These are phyloP conservation scores for Halichondria panicea DNA, from an alignment of 37 sponge, comb jelly and placozoan genomes.

Conservation along the genomic window DNA sequence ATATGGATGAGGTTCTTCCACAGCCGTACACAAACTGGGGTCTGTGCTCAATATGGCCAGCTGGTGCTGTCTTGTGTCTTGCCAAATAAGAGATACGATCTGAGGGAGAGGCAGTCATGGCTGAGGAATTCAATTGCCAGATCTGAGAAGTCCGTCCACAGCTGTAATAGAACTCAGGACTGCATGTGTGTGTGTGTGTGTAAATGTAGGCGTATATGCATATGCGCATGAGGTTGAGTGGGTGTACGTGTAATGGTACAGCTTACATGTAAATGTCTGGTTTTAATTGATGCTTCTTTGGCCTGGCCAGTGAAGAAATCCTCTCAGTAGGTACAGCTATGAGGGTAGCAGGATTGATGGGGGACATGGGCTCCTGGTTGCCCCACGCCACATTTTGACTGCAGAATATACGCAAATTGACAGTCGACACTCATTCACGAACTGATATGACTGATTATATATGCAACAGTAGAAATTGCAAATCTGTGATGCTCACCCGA, in stretches of 20 bases:
- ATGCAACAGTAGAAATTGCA: too few relatives aligned
- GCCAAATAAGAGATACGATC: constrained; percentile 43
- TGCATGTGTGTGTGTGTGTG: background rate
- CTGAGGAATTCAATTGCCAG: constrained; percentile 45
- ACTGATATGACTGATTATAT: too few relatives aligned
- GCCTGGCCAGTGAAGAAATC: constrained; percentile 51
- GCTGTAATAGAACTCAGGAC: constrained; percentile 82
- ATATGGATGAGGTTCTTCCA: constrained; percentile 81
- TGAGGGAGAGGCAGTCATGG: constrained; percentile 34
- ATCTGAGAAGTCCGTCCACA: constrained; percentile 77
- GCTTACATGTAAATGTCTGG: constrained; percentile 67
- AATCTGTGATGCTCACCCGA: constrained; percentile 36
- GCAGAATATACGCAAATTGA: background rate
- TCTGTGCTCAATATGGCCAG: constrained; percentile 49
- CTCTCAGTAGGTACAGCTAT: constrained; percentile 57
- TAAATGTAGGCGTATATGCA: background rate
- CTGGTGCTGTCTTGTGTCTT: constrained; percentile 59
- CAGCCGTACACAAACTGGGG: constrained; percentile 75
- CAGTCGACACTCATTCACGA: background rate
- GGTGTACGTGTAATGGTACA: background rate
- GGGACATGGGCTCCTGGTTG: constrained; percentile 92
- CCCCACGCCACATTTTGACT: constrained; percentile 87
- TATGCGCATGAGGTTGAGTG: background rate
- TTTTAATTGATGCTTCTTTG: constrained; percentile 65
- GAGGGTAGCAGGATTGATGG: constrained; percentile 68